Percentiles rank a stretch among this genome's conserved stretches.
These are phyloP conservation scores for Onychomys torridus DNA, from an alignment of 2,797 vertebrate species.

Conservation along the genomic window DNA sequence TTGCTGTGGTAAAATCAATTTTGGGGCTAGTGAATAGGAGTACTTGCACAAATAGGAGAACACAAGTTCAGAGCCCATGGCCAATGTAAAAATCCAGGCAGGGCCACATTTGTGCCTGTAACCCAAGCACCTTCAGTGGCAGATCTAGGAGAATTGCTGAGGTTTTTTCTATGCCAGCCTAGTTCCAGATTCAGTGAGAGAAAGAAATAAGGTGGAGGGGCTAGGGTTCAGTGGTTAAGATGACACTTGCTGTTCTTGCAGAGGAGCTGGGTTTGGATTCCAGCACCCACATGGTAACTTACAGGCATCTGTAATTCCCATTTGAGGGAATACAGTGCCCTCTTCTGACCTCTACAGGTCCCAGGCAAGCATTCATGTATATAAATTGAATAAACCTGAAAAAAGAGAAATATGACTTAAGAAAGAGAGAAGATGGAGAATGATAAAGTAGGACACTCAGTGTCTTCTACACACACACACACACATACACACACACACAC, in stretches of 20 bases:
- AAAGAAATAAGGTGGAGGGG: background rate
- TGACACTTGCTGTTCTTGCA: background rate
- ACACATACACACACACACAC: background rate
- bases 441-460: background rate
- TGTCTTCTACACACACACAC: background rate
- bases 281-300: background rate
- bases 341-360: background rate
- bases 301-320: background rate
- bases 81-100: background rate
- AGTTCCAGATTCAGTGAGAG: background rate
- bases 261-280: background rate
- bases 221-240: background rate
- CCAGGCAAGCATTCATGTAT: background rate
- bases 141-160: background rate
- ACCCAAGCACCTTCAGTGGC: background rate
- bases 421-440: background rate
- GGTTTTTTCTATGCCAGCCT: background rate
- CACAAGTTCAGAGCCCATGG: background rate
- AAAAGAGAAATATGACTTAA: background rate
- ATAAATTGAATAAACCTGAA: background rate
- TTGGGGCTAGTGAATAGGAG: background rate
- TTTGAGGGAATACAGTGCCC: background rate
- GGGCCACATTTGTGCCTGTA: background rate
- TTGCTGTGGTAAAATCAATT: conserved; percentile 4
- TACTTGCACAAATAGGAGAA: background rate